These are phyloP conservation scores for Strix aluco DNA, from an alignment of 2,113 vertebrate species.

Conservation along the genomic window DNA sequence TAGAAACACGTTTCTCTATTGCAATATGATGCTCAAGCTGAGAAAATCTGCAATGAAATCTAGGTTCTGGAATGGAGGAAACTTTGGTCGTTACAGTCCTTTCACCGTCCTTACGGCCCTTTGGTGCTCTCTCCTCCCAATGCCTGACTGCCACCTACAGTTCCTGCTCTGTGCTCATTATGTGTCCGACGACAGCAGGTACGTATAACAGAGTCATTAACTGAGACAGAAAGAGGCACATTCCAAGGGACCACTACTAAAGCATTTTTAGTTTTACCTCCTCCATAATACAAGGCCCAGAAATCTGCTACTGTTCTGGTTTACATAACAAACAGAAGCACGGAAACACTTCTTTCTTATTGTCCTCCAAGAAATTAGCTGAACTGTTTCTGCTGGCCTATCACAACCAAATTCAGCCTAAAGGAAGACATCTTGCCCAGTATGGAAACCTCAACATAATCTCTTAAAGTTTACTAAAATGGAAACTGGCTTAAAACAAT, in stretches of 20 bases:
- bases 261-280: neutral
- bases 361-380: neutral
- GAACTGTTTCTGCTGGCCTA: neutral
- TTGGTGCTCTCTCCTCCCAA: neutral
- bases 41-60: neutral
- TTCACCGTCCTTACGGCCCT: rapidly evolving
- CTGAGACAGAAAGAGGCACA: neutral
- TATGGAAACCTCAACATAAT: neutral
- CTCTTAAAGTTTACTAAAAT: neutral
- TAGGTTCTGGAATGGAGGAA: neutral
- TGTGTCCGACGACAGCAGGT: rapidly evolving
- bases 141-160: constrained; percentile 18
- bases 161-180: neutral
- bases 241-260: neutral
- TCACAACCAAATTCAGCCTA: neutral
- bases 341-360: neutral
- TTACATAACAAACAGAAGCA: neutral
- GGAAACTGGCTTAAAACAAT: neutral
- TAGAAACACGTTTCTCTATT: neutral
- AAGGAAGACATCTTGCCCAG: neutral
- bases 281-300: neutral
- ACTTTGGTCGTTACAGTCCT: neutral
- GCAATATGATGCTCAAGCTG: neutral
- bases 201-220: neutral
- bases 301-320: neutral